Conservation (phyloP, 2,113 vertebrate genomes). For the Scophthalmus maximus region DNA sequence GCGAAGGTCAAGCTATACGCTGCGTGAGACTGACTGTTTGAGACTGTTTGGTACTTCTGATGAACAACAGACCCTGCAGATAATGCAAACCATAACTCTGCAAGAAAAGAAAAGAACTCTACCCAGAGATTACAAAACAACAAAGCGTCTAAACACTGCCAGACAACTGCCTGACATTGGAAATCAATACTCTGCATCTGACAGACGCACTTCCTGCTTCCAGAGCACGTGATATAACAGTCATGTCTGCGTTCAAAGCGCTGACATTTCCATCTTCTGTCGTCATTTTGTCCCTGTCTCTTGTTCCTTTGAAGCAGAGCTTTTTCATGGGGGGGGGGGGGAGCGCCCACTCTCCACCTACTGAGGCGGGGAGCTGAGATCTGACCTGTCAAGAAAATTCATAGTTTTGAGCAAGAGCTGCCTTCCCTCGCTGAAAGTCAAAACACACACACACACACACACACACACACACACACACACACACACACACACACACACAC, state of each 20-base stretch:
- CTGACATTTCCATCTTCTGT: conserved; percentile 65
- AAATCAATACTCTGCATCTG: conserved; percentile 68
- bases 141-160: conserved; percentile 48
- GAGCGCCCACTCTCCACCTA: conserved; percentile 12
- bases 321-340: conserved; percentile 35
- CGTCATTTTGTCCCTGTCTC: conserved; percentile 45
- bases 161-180: conserved; percentile 51
- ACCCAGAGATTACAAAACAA: conserved; percentile 50
- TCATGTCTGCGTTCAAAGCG: conserved; percentile 7
- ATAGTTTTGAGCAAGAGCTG: neutral
- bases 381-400: conserved; percentile 26
- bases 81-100: conserved; percentile 21
- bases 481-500: neutral
- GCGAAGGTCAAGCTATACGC: conserved; percentile 52
- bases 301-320: conserved; percentile 48
- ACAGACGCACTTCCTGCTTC: conserved; percentile 40
- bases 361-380: conserved; percentile 7
- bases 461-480: neutral
- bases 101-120: conserved; percentile 13
- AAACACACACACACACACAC: neutral
- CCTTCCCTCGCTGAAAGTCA: conserved; percentile 3
- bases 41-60: conserved; percentile 41
- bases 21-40: conserved; percentile 34
- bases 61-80: conserved; percentile 53
- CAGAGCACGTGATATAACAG: conserved; percentile 34